Conservation (phyloP, 2,888 invertebrate species). For the Flabesymbios commensalis region DNA sequence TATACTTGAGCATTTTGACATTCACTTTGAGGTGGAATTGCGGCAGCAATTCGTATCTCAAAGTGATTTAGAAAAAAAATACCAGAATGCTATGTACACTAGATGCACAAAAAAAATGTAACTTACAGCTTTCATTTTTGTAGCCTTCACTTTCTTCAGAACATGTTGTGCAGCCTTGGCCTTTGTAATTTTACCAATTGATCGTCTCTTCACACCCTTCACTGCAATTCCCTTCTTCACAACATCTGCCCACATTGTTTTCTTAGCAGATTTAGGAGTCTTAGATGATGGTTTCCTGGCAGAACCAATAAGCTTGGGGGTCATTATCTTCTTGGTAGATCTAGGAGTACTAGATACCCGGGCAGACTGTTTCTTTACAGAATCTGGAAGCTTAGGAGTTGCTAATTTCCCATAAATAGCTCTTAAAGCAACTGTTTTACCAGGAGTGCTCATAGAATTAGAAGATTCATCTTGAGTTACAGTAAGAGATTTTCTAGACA, state of each 20-base stretch:
- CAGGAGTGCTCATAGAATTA: constrained; percentile 29
- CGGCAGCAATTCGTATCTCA: no score
- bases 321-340: neutral
- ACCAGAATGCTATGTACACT: no score
- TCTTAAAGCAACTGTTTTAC: constrained; percentile 45
- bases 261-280: neutral
- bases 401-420: constrained; percentile 53
- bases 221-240: constrained; percentile 21
- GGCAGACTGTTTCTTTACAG: neutral
- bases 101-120: no score
- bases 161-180: constrained; percentile 2
- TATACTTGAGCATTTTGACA: no score
- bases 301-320: neutral
- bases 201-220: neutral
- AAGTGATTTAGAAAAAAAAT: no score
- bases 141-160: no score
- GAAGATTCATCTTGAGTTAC: no score
- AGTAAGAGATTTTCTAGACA: no score
- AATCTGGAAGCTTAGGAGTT: constrained; percentile 44
- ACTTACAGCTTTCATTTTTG: no score
- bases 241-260: constrained; percentile 22
- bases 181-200: constrained; percentile 6
- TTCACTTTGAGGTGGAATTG: no score
- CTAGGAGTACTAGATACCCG: neutral
- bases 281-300: neutral